Conservation (phyloP, 37 sponge, comb jelly and placozoan genomes). For the Mnemiopsis leidyi region DNA sequence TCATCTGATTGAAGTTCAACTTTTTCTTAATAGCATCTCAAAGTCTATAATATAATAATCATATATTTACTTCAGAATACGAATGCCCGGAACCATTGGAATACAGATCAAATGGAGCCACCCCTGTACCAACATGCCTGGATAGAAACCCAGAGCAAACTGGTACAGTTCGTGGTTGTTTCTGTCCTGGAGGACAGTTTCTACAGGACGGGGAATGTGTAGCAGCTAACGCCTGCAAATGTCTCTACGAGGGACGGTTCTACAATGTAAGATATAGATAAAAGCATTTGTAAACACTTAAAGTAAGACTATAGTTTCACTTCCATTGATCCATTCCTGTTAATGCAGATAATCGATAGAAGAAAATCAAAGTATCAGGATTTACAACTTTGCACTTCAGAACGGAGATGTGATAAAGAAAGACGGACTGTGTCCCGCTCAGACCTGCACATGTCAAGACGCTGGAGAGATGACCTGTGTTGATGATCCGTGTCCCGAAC, state of each 20-base stretch:
- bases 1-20: too few species aligned
- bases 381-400: too few species aligned
- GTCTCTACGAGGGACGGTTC: conserved; percentile 56
- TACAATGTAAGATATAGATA: conserved; percentile 3
- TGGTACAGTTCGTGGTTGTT: conserved; percentile 6
- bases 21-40: too few species aligned
- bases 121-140: conserved; percentile 25
- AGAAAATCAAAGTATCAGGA: too few species aligned
- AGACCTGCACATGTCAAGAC: background rate
- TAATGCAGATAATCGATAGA: too few species aligned
- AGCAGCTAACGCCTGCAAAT: conserved; percentile 1
- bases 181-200: conserved; percentile 18
- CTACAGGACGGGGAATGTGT: conserved; percentile 44
- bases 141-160: background rate
- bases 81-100: background rate
- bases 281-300: too few species aligned
- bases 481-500: background rate
- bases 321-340: too few species aligned
- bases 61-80: conserved; percentile 31
- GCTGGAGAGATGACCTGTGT: conserved; percentile 18
- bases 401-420: background rate
- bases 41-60: too few species aligned
- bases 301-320: too few species aligned
- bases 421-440: background rate
- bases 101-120: background rate